Percentiles rank a stretch among this genome's conserved stretches.
Conservation (phyloP, 2,797 vertebrate genomes). For the Halcyon chelicuti region DNA sequence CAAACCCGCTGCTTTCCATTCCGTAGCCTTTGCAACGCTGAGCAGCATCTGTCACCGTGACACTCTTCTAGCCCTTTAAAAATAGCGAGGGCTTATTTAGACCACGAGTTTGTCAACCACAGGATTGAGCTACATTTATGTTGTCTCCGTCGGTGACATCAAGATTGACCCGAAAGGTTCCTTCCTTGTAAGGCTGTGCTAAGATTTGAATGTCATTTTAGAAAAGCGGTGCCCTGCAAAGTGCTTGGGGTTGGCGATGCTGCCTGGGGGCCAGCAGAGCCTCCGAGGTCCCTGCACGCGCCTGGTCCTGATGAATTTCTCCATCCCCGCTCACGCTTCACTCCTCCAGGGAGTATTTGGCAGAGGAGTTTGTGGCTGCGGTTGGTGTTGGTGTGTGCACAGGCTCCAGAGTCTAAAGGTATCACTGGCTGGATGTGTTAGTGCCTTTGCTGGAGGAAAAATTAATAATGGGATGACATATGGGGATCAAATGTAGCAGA, state of each 20-base stretch:
- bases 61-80: not conserved
- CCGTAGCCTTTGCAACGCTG: not conserved
- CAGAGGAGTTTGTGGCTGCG: not conserved
- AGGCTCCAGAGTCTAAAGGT: not conserved
- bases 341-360: not conserved
- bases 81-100: not conserved
- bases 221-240: not conserved
- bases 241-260: not conserved
- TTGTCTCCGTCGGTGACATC: not conserved
- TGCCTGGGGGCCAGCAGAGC: not conserved
- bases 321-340: not conserved
- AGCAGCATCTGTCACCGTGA: accelerated
- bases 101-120: accelerated
- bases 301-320: accelerated
- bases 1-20: not conserved
- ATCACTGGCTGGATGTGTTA: not conserved
- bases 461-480: not conserved
- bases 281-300: accelerated
- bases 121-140: not conserved
- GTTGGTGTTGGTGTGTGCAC: not conserved
- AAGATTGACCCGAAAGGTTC: not conserved
- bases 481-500: not conserved
- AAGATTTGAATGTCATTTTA: not conserved
- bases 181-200: not conserved
- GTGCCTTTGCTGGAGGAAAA: not conserved